A percentile compares a stretch with the other conserved stretches of the same genome.
phyloP scores from a whole-genome alignment of 2,888 invertebrate species.

The Tromatobia lineatoria region DNA sequence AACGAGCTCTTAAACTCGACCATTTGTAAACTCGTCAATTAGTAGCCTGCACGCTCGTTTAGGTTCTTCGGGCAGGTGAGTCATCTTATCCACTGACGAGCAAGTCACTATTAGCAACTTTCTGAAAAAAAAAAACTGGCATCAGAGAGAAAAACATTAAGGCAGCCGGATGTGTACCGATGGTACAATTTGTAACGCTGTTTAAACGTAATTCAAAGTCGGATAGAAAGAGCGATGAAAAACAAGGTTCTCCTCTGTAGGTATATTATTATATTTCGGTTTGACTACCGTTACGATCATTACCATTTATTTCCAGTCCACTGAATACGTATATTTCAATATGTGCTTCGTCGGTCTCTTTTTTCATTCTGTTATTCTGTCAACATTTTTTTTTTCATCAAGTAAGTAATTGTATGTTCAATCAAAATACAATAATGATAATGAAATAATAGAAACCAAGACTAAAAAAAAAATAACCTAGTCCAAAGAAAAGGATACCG shows the following conservation, averaged over 20 bases:
- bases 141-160: conserved; percentile 16
- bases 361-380: background rate
- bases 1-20: conserved; percentile 27
- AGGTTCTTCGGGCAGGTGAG: conserved; percentile 43
- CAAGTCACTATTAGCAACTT: conserved; percentile 25
- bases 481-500: background rate
- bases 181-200: conserved; percentile 49
- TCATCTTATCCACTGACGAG: conserved; percentile 31
- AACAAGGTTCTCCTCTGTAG: conserved; percentile 11
- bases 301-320: conserved; percentile 25
- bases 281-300: conserved; percentile 52
- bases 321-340: conserved; percentile 1
- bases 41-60: conserved; percentile 44
- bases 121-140: conserved; percentile 1
- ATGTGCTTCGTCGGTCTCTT: background rate
- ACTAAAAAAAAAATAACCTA: background rate
- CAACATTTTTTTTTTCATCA: background rate
- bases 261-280: conserved; percentile 37
- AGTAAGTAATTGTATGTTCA: background rate
- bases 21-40: conserved; percentile 50
- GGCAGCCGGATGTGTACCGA: conserved; percentile 2
- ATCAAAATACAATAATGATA: background rate
- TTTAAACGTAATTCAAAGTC: conserved; percentile 20
- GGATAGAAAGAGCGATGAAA: conserved; percentile 10
- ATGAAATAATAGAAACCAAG: background rate